A percentile compares a stretch with the other conserved stretches of the same genome.
Conservation (phyloP, 2,113 vertebrate species). For the Tachycineta bicolor region DNA sequence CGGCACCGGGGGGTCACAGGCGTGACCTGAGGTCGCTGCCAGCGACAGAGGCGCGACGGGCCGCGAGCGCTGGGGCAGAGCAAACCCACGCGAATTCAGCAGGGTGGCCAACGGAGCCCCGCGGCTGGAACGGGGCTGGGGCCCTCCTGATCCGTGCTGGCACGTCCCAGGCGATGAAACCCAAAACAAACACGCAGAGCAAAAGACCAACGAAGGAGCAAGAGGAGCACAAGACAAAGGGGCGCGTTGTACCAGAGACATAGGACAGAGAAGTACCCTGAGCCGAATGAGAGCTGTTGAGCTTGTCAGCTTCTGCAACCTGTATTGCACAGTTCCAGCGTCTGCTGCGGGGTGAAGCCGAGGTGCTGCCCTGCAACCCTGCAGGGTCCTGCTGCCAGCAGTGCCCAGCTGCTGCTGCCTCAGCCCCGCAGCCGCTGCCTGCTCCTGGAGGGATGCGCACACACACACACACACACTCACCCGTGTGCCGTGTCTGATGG, state of each 20-base stretch:
- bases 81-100: neutral
- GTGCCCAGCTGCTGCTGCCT: neutral
- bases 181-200: neutral
- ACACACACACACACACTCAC: fast-evolving
- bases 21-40: neutral
- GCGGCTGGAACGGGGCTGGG: neutral
- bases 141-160: neutral
- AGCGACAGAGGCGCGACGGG: neutral
- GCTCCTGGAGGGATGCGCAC: neutral
- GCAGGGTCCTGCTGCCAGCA: neutral
- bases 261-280: slow-evolving; percentile 52
- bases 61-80: neutral
- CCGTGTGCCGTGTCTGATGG: fast-evolving
- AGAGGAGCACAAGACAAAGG: neutral
- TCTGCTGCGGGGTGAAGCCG: neutral
- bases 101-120: neutral
- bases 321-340: slow-evolving; percentile 28
- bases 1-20: neutral
- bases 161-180: neutral
- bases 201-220: neutral
- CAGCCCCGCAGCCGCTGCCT: neutral
- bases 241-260: neutral
- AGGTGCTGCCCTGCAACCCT: neutral
- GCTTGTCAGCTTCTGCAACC: slow-evolving; percentile 38
- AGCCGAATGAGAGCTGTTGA: slow-evolving; percentile 22